Conservation (phyloP, 2,113 vertebrate species). For the Cynopterus brachyotis region DNA sequence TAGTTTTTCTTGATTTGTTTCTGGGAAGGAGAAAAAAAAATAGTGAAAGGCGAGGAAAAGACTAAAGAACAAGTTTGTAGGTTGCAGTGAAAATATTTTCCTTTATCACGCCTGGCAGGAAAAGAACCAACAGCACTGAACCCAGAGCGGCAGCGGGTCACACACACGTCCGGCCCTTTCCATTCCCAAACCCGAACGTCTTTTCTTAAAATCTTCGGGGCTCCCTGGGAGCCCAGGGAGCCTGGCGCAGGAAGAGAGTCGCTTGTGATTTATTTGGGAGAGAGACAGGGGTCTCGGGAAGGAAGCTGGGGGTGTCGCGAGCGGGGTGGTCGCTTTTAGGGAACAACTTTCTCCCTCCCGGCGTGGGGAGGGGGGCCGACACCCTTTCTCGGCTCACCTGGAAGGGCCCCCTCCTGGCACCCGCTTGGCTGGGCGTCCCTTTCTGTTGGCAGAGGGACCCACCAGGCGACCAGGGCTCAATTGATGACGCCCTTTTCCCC, state of each 20-base stretch:
- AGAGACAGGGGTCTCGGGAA: neutral
- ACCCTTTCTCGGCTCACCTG: constrained; percentile 30
- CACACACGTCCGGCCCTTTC: neutral
- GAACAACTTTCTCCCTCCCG: neutral
- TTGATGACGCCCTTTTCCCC: constrained; percentile 16
- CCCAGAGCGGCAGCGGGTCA: neutral
- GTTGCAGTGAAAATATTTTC: constrained; percentile 66
- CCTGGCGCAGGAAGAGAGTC: neutral
- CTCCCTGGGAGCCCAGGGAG: neutral
- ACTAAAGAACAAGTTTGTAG: constrained; percentile 44
- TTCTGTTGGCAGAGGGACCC: neutral
- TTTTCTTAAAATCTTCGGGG: constrained; percentile 18
- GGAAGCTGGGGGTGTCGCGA: neutral
- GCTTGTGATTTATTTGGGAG: constrained; percentile 17
- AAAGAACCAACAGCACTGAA: neutral
- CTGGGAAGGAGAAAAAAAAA: neutral
- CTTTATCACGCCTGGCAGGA: constrained; percentile 48
- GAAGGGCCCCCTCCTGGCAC: neutral
- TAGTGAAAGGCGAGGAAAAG: neutral
- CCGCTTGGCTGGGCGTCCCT: neutral
- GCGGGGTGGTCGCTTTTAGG: neutral
- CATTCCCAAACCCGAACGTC: neutral
- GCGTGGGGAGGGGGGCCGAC: neutral
- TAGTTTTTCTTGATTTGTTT: constrained; percentile 65
- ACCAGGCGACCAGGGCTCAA: constrained; percentile 31